Evolutionary conservation across 1,140 invertebrate genomes (phyloP).

Genomic region (Cotesia chilonis): DNA sequence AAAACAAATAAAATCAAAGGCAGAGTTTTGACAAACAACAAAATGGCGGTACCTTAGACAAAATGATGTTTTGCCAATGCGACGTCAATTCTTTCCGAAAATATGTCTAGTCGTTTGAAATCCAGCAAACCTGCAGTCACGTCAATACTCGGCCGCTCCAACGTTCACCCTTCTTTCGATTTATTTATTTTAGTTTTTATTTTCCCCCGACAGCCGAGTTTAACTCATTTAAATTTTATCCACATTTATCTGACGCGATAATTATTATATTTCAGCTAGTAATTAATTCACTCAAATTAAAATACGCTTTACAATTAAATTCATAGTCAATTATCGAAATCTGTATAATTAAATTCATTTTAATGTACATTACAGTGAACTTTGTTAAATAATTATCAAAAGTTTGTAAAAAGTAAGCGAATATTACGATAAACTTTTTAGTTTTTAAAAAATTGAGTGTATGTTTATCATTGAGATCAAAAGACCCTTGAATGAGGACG

Average conservation of each 20-base stretch:
- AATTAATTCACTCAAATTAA: too few relatives aligned
- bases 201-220: not conserved
- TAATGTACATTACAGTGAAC: not conserved
- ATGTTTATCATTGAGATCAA: slow-evolving; percentile 9
- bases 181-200: not conserved
- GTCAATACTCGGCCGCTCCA: too few relatives aligned
- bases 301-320: too few relatives aligned
- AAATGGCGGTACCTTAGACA: slow-evolving; percentile 56
- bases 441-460: slow-evolving; percentile 17
- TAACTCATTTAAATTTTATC: too few relatives aligned
- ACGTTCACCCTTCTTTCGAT: too few relatives aligned
- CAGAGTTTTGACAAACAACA: slow-evolving; percentile 62
- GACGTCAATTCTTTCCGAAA: slow-evolving; percentile 16
- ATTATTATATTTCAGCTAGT: too few relatives aligned
- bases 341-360: too few relatives aligned
- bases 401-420: not conserved
- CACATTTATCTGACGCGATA: too few relatives aligned
- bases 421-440: slow-evolving; percentile 2
- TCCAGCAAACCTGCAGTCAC: not conserved
- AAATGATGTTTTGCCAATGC: slow-evolving; percentile 55
- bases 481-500: not conserved
- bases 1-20: slow-evolving; percentile 33
- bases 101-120: slow-evolving; percentile 15
- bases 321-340: too few relatives aligned
- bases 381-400: not conserved